Base-by-base conservation (phyloP, 2,888 invertebrate species). In the Ferdinandea cuprea region DNA sequence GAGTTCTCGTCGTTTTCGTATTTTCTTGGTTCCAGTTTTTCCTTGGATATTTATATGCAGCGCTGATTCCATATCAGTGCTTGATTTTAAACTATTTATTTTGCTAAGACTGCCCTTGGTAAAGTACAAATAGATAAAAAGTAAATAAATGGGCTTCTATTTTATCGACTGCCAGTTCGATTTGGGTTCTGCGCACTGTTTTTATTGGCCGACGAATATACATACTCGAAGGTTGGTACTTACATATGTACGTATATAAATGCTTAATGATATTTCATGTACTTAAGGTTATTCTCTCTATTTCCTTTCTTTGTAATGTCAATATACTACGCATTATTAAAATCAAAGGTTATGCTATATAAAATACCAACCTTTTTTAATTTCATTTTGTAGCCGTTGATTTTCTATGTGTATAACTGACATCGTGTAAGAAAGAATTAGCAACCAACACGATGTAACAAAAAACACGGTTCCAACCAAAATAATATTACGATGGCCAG, bases 1-100 rank as follows among this genome's bases (percentile, higher is more conserved):
- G 86, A 95, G 91, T 90, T 95, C 95, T 88, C 95, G 93, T 85
- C 95, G 92, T 89, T 95, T 95, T 88, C 94, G 92, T 94, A 95
- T 95, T 91, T 95, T 95, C 91, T 95, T 95, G 86, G 92, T 92
- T 46, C 92, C 92, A 54, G 89, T 86, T 83, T 92, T 91, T 83
- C 92, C 92, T 89, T 92, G 94, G 91, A 92, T 94, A 89, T 91
- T 94, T 90, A 93, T 94, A 91, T 92, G 93, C 91, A 89, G 93
- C 89, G 92, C 93, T 91, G 92, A 94, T 92, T 92, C 94, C 92
- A 93, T 92, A 87, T 50, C 66, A 54, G 37, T 11, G 17, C 44
- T 7, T 59, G 21, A 42, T 52, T 59, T 52, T 17, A 21, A n/a
- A 58, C 37, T 35, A 13, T 28, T 40, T 50, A 37, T 37, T 37